Evolutionary conservation across 2,113 vertebrate genomes (phyloP), one percentile per base, ranked within the genome.

Genomic region (Glaucomys volans): DNA sequence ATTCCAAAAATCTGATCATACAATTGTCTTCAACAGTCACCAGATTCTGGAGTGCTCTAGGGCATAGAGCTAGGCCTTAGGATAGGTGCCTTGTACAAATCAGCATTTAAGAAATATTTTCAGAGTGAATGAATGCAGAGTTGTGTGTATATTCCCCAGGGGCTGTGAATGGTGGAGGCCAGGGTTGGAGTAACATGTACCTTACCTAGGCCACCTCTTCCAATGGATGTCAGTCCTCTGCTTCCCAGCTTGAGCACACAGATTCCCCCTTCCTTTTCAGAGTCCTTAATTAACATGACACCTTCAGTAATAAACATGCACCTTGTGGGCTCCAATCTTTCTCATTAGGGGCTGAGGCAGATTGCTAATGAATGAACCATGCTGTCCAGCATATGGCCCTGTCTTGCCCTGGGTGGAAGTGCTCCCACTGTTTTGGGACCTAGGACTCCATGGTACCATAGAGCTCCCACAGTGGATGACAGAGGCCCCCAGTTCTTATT

Each of bases 281-380:
- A 76, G 92, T 77, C 62, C 64, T 40, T 96, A 87, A 95, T 97
- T 83, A 94, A 95, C 74, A 92, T 32, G 88, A 59, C n/a, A 16
- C 72, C 52, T 74, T 97, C 85, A 80, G 94, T 87, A 97, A 97
- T 97, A 97, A 96, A 93, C 96, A 98, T 96, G 83, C 32, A 20
- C 44, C 59, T 59, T 11, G 4, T 22, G 30, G 90, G n/a, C 57
- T 90, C 59, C 92, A 97, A 96, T 98, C 90, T 98, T 98, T 98
- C 96, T 98, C 97, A 98, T 98, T 98, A 98, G 76, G 35, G 85
- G 22, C 35, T 2, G 20, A n/a, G 37, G 50, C 52, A 87, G 90
- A 87, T 84, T 90, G 94, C 71, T 97, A 11, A 84, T 95, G 76
- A 93, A 95, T 97, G 90, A 97, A 69, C 80, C 84, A 97, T 80